Conservation (phyloP, 2,113 vertebrate species). For the Mesembrinibis cayennensis region DNA sequence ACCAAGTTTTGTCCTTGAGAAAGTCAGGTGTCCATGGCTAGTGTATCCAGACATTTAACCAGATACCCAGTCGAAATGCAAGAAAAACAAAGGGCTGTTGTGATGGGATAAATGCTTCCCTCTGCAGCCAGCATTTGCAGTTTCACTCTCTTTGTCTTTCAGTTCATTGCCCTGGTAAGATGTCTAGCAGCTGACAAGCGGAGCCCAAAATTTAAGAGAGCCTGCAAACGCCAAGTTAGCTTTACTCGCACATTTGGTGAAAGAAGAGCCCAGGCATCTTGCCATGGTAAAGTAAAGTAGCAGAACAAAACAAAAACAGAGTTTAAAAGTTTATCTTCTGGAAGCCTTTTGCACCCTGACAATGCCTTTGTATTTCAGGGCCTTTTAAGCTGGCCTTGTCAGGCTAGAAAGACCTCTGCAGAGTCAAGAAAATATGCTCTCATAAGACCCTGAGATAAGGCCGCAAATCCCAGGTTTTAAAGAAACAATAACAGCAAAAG, state of each 20-base stretch:
- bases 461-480: not conserved
- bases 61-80: constrained; percentile 40
- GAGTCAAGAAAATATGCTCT: constrained; percentile 12
- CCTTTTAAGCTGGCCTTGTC: constrained; percentile 4
- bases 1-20: constrained; percentile 43
- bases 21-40: constrained; percentile 45
- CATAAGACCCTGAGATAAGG: constrained; percentile 29
- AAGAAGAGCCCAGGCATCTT: constrained; percentile 45
- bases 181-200: constrained; percentile 35
- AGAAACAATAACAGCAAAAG: not conserved
- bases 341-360: constrained; percentile 9
- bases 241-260: constrained; percentile 31
- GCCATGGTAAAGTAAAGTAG: constrained; percentile 31
- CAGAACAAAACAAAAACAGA: constrained; percentile 46
- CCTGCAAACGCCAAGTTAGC: constrained; percentile 42
- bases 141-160: constrained; percentile 46
- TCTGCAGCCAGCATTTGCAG: constrained; percentile 24
- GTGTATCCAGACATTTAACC: constrained; percentile 47
- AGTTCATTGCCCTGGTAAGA: constrained; percentile 43
- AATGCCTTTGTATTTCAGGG: not conserved
- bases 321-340: constrained; percentile 52
- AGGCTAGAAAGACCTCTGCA: not conserved
- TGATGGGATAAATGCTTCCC: constrained; percentile 49
- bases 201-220: constrained; percentile 63
- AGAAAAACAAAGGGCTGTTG: constrained; percentile 65